phyloP scores from a whole-genome alignment of 2,797 vertebrate species.

The Valencia hispanica region DNA sequence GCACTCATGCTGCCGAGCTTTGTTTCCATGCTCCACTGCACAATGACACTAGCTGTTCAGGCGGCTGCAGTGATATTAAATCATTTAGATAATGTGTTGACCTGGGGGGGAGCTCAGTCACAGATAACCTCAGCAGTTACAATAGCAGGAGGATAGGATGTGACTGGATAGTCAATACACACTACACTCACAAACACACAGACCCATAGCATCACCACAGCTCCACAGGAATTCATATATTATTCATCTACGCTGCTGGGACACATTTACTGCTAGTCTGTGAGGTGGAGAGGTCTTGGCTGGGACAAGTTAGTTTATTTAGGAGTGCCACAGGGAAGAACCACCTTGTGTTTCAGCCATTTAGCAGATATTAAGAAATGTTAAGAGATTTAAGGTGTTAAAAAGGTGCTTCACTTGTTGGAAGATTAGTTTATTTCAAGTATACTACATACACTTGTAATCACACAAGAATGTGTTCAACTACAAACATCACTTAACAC shows the following conservation, averaged over 20 bases:
- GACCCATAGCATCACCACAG: constrained; percentile 37
- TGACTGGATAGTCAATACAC: constrained; percentile 59
- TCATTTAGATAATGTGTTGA: constrained; percentile 75
- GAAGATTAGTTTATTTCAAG: background rate
- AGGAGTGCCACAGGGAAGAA: constrained; percentile 15
- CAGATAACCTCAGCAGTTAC: constrained; percentile 53
- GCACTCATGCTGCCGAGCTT: constrained; percentile 47
- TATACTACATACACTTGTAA: background rate
- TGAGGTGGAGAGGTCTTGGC: constrained; percentile 28
- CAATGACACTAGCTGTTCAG: constrained; percentile 57
- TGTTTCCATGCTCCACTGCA: constrained; percentile 46
- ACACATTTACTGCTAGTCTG: constrained; percentile 51
- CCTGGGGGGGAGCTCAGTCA: constrained; percentile 52
- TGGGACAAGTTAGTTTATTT: constrained; percentile 36
- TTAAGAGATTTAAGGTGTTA: background rate
- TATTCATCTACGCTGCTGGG: constrained; percentile 50
- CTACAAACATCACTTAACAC: background rate
- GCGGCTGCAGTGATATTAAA: constrained; percentile 63
- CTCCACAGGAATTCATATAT: constrained; percentile 58
- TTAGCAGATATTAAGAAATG: background rate
- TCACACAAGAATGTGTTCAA: background rate
- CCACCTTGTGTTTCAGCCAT: background rate
- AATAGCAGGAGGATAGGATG: constrained; percentile 53
- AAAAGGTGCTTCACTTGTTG: background rate
- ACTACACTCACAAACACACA: background rate